Percentiles rank a stretch among this genome's conserved stretches.
Evolutionary conservation across 2,888 invertebrate species (phyloP).

Genomic region (Aplocera efformata): DNA sequence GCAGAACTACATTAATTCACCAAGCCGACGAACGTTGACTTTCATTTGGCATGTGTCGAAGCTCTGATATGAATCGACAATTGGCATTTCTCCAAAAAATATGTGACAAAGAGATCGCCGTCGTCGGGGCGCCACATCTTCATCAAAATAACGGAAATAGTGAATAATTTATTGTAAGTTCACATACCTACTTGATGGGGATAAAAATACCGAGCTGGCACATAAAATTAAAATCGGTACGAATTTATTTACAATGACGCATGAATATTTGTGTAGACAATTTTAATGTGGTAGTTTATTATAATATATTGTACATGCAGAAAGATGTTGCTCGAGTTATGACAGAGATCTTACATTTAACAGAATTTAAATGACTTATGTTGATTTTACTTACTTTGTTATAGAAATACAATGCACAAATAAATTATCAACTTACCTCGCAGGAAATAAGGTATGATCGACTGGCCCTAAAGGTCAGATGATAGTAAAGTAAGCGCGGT

Average conservation of each 20-base stretch:
- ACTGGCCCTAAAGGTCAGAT: too few relatives aligned
- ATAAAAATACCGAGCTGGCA: slow-evolving; percentile 13
- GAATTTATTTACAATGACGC: slow-evolving; percentile 9
- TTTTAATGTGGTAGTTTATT: too few relatives aligned
- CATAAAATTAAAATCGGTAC: slow-evolving; percentile 1
- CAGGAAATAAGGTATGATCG: too few relatives aligned
- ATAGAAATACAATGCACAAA: too few relatives aligned
- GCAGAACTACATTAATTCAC: slow-evolving; percentile 23
- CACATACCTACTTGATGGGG: slow-evolving; percentile 4
- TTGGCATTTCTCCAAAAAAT: slow-evolving; percentile 66
- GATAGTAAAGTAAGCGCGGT: too few relatives aligned
- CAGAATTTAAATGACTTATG: too few relatives aligned
- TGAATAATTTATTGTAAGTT: slow-evolving; percentile 32
- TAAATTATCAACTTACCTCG: too few relatives aligned
- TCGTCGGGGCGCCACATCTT: slow-evolving; percentile 66
- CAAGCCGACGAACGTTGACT: slow-evolving; percentile 73
- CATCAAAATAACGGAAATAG: slow-evolving; percentile 57
- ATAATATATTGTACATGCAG: too few relatives aligned
- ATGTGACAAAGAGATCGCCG: slow-evolving; percentile 63
- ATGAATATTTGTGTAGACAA: not conserved
- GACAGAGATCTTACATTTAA: too few relatives aligned
- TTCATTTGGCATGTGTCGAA: slow-evolving; percentile 65
- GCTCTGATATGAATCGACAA: slow-evolving; percentile 48
- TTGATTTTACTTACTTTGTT: too few relatives aligned
- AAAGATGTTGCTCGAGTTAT: too few relatives aligned